Evolutionary conservation across 2,113 vertebrate genomes (phyloP).

Genomic region (Sus scrofa): T2T-Sscrofa CM000819.6:70021001-70021500

Average conservation of each 20-base stretch:
- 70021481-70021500: not conserved
- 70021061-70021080: not conserved
- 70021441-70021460: not conserved
- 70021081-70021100: not conserved
- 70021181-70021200: not conserved
- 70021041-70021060: not conserved
- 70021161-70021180: not conserved
- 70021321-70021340: not conserved
- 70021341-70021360: not conserved
- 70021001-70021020: not conserved
- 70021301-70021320: not conserved
- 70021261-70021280: not conserved
- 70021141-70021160: not conserved
- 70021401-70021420: not conserved
- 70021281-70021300: not conserved
- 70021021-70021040: not conserved
- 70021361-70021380: not conserved
- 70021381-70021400: not conserved
- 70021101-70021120: not conserved
- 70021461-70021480: not conserved
- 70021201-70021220: not conserved
- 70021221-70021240: not conserved
- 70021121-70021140: not conserved
- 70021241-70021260: not conserved
- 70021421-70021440: not conserved